Base-by-base conservation (phyloP, 2,888 invertebrate genomes). In the Tigriopus californicus region DNA sequence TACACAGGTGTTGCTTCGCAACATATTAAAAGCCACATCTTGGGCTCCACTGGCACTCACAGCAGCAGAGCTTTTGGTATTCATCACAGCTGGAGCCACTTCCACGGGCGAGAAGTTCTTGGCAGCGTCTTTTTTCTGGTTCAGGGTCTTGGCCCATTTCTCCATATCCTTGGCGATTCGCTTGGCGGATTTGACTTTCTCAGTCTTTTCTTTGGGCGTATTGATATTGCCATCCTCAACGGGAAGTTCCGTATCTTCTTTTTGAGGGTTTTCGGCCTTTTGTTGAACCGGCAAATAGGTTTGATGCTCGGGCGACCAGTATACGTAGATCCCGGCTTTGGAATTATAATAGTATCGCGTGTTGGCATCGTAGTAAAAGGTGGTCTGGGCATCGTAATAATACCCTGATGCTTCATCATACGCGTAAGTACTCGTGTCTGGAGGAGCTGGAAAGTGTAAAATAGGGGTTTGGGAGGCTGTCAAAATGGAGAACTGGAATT, bases 341-440 rank as follows among this genome's bases (percentile, higher is more conserved):
- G 86, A 82, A 71, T 97, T 95, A 74, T 85, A 98, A 72, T 94
- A 98, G 72, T 98, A 98, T 68, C 85, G 90, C 2, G 94, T 88
- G 66, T 81, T 87, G 0, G 91, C 83, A 75, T 98, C 98, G 70
- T 95, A 99, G 72, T 97, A 98, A 15, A 97, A 77, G 0, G 89
- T 88, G 1, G 97, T 94, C 1, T 78, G 75, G 0, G 89, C 81
- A 71, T 98, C 97, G 70, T 91, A 95, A 69, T 95, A 95, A 70
- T 91, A 97, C 0, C 97, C 95, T 3, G 92, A 92, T 1, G 83
- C 79, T 69, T 89, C 88, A 70, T 99, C 98, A 68, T 87, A 94
- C 68, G 88, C 83, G 70, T 92, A 98, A 42, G 84, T 82, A 55
- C 85, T 81, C 13, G 41, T 82, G 76, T 97, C 94, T 4, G 97